Conservation (phyloP, 2,113 vertebrate species). For the Ictalurus punctatus region DNA sequence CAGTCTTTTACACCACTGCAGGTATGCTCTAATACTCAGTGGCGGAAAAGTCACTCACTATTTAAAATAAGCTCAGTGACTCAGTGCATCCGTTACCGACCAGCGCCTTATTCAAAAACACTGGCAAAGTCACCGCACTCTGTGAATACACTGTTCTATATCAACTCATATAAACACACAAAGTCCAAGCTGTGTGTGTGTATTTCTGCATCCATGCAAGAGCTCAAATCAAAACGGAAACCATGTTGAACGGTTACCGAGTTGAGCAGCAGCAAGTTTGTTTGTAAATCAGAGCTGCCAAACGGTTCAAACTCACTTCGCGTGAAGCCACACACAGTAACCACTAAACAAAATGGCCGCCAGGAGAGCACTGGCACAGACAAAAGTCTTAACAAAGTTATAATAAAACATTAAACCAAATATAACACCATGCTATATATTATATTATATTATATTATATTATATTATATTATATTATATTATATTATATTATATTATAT, state of each 20-base stretch:
- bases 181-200: not conserved
- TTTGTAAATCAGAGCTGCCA: conserved; percentile 34
- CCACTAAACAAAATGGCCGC: not conserved
- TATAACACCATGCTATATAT: not conserved
- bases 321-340: not conserved
- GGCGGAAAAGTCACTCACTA: not conserved
- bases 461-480: not conserved
- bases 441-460: not conserved
- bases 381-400: conserved; percentile 14
- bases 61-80: not conserved
- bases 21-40: not conserved
- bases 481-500: not conserved
- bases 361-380: not conserved
- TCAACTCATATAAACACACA: not conserved
- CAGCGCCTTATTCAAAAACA: not conserved
- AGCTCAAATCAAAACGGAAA: not conserved
- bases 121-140: not conserved
- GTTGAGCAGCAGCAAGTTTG: not conserved
- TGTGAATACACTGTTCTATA: not conserved
- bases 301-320: conserved; percentile 39
- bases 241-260: not conserved
- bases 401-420: not conserved
- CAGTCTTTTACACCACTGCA: not conserved
- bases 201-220: not conserved
- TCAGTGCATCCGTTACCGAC: not conserved